phyloP scores from a whole-genome alignment of 2,888 invertebrate species.

The Aleiodes leptofemur region DNA sequence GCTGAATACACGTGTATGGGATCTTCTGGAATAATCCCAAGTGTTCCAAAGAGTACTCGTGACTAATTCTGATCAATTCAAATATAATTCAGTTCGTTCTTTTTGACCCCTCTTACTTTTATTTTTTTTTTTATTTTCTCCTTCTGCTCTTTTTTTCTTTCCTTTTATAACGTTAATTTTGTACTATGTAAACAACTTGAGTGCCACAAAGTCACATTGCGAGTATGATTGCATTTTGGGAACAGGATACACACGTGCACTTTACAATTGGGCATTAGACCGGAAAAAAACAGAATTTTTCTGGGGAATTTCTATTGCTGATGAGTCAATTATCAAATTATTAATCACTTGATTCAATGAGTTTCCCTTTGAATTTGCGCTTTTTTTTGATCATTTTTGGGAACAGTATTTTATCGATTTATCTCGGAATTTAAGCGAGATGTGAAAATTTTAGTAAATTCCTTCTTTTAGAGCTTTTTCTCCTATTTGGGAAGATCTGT shows the following conservation, averaged over 20 bases:
- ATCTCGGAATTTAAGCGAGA: no score
- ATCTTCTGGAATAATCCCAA: slow-evolving; percentile 6
- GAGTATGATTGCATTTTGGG: not conserved
- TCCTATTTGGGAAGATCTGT: no score
- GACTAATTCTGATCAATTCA: slow-evolving; percentile 27
- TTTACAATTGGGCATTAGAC: not conserved
- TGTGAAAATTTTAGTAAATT: no score
- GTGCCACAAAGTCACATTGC: slow-evolving; percentile 24
- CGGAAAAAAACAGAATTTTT: no score
- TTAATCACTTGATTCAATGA: no score
- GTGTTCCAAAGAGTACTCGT: slow-evolving; percentile 22
- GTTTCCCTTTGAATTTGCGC: no score
- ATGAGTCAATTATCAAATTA: no score
- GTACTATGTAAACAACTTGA: slow-evolving; percentile 35
- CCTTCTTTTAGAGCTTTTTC: no score
- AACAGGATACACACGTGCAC: slow-evolving; percentile 25
- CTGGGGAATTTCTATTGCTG: no score
- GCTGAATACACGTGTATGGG: slow-evolving; percentile 6
- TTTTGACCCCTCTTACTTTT: slow-evolving; percentile 7
- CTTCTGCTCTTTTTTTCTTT: not conserved
- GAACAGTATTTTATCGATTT: no score
- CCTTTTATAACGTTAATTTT: slow-evolving; percentile 23
- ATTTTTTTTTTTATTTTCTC: not conserved
- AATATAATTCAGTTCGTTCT: slow-evolving; percentile 4
- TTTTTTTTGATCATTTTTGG: no score